Evolutionary conservation across 1,140 invertebrate genomes (phyloP).

Genomic region (Hylyphantes graminicola): DNA sequence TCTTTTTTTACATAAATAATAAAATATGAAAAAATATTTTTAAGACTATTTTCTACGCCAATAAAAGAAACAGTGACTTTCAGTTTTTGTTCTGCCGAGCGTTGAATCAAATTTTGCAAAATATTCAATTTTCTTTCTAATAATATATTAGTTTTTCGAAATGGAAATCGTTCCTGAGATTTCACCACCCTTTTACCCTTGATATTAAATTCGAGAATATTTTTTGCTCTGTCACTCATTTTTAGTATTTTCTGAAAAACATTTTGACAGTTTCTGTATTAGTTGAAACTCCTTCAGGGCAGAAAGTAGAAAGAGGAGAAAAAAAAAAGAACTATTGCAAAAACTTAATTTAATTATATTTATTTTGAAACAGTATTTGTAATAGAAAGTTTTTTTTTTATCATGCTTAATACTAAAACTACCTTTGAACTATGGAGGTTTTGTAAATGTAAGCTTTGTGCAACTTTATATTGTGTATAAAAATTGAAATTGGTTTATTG

Average conservation of each 20-base stretch:
- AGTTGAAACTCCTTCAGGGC: background rate
- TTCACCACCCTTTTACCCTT: background rate
- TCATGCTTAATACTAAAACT: too few relatives aligned
- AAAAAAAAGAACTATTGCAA: background rate
- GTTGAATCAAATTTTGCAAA: constrained; percentile 36
- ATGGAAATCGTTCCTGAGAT: constrained; percentile 13
- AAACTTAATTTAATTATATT: too few relatives aligned
- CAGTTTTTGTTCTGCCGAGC: background rate
- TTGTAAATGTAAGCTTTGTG: too few relatives aligned
- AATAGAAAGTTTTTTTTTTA: too few relatives aligned
- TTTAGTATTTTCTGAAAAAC: constrained; percentile 21
- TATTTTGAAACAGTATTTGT: too few relatives aligned
- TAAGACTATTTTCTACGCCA: too few relatives aligned
- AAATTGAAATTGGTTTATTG: too few relatives aligned
- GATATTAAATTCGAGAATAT: constrained; percentile 40
- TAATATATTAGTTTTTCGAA: constrained; percentile 41
- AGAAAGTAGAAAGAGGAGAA: background rate
- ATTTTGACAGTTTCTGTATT: constrained; percentile 18
- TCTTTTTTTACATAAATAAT: too few relatives aligned
- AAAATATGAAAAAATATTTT: too few relatives aligned
- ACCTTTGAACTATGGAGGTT: too few relatives aligned
- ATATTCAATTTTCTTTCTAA: constrained; percentile 44
- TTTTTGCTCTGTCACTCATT: constrained; percentile 36
- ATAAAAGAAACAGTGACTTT: too few relatives aligned
- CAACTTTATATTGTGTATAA: too few relatives aligned